Base-by-base conservation (phyloP, 2,113 vertebrate species). In the Jacana jacana region DNA sequence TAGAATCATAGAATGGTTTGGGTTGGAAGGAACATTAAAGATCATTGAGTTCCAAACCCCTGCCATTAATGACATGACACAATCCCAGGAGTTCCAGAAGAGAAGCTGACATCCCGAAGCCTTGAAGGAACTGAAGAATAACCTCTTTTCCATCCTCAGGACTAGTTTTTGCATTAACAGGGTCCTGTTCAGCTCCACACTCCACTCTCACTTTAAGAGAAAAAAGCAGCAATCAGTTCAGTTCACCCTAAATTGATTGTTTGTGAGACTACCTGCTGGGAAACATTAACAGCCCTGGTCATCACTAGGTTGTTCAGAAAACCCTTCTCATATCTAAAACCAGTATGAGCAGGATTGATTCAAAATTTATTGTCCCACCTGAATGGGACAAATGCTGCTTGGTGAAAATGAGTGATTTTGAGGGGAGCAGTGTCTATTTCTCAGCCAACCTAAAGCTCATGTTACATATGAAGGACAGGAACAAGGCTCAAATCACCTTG, bases 331-430 rank as follows among this genome's bases (percentile, higher is more conserved):
- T 19, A 51, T 33, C 10, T 92, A 42, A 37, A 49, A 84, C 46
- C 81, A 49, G 3, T 37, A 39, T 0, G 1, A 25, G 20, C 13
- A 86, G 18, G 17, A 31, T 48, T 15, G 54, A 1, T 16, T 22
- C 31, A 81, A 75, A 87, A 27, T 30, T 64, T 17, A 20, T 35
- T n/a, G n/a, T 11, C 35, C 10, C 33, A 72, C 1, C 0, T 35
- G 30, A 39, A 37, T 1, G 0, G 8, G 16, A 31, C 0, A 0
- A 40, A 31, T 2, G 1, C 2, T 84, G 17, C 28, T 78, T 71
- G 39, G 17, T 66, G 31, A 66, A 66, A 1, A 23, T 66, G 5
- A 1, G 2, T 46, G 18, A 66, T 17, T 19, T 66, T 31, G 13
- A 28, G 16, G 3, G 39, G 6, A 31, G 13, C 23, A 7, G 5